Percentiles rank a stretch among this genome's conserved stretches.
These are phyloP conservation scores for Pitangus sulphuratus DNA, from an alignment of 2,797 vertebrate genomes.

Conservation along the genomic window DNA sequence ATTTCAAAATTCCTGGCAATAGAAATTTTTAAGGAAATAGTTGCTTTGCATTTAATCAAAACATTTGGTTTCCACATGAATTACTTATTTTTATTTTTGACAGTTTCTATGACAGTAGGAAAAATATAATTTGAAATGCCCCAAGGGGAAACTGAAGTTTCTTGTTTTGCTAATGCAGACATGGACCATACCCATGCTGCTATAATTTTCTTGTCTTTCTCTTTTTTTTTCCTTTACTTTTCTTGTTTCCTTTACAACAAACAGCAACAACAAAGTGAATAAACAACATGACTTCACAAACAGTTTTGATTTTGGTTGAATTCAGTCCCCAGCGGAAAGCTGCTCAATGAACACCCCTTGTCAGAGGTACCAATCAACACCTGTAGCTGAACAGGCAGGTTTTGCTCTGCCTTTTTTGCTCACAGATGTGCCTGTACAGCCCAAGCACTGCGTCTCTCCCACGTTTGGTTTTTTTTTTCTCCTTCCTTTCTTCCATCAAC, in stretches of 20 bases:
- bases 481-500: background rate
- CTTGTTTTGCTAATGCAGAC: background rate
- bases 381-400: background rate
- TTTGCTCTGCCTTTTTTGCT: background rate
- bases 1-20: background rate
- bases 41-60: background rate
- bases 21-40: background rate
- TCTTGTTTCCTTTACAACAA: background rate
- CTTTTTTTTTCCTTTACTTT: rapidly evolving
- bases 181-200: background rate
- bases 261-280: background rate
- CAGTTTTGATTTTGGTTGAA: background rate
- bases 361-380: background rate
- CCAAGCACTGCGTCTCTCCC: background rate
- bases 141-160: background rate
- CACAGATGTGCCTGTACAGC: background rate
- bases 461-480: rapidly evolving
- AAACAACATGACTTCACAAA: background rate
- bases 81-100: background rate
- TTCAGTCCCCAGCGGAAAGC: background rate
- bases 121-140: background rate
- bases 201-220: background rate
- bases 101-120: background rate
- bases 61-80: background rate
- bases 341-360: background rate